Evolutionary conservation across 2,113 vertebrate genomes (phyloP).

Genomic region (Epinephelus cyanopodus): DNA sequence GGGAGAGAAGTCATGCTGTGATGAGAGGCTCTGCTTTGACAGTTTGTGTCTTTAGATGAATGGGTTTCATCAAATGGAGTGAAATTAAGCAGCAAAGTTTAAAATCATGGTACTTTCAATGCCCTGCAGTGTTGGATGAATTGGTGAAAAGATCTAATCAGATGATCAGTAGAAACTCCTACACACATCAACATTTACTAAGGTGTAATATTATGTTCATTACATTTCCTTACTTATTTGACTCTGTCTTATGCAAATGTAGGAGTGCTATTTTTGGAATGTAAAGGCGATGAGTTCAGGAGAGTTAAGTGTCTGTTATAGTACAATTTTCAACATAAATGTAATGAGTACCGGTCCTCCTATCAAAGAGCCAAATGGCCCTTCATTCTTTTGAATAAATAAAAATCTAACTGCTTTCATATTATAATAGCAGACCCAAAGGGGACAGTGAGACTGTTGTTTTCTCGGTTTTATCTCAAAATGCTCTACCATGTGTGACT

Average conservation of each 20-base stretch:
- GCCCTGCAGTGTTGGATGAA: neutral
- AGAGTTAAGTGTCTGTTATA: neutral
- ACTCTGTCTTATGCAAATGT: neutral
- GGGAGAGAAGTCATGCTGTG: conserved; percentile 52
- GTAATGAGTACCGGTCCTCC: neutral
- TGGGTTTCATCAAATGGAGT: conserved; percentile 50
- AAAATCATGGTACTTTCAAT: conserved; percentile 10
- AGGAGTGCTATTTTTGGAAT: neutral
- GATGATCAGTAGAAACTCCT: conserved; percentile 7
- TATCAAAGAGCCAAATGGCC: conserved; percentile 30
- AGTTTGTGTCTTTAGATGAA: conserved; percentile 65
- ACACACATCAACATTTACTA: conserved; percentile 9
- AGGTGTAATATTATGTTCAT: neutral
- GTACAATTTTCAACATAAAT: neutral
- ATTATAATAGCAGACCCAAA: conserved; percentile 9
- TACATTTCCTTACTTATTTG: neutral
- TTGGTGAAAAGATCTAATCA: neutral
- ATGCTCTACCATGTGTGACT: conserved; percentile 18
- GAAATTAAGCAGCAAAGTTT: conserved; percentile 35
- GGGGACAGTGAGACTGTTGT: conserved; percentile 12
- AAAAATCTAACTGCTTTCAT: conserved; percentile 24
- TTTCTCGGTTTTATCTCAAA: conserved; percentile 27
- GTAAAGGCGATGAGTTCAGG: neutral
- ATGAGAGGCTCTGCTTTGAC: conserved; percentile 49
- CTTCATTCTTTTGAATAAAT: conserved; percentile 17